These are phyloP conservation scores for Patagioenas fasciata DNA, from an alignment of 2,113 vertebrate species.

Conservation along the genomic window DNA sequence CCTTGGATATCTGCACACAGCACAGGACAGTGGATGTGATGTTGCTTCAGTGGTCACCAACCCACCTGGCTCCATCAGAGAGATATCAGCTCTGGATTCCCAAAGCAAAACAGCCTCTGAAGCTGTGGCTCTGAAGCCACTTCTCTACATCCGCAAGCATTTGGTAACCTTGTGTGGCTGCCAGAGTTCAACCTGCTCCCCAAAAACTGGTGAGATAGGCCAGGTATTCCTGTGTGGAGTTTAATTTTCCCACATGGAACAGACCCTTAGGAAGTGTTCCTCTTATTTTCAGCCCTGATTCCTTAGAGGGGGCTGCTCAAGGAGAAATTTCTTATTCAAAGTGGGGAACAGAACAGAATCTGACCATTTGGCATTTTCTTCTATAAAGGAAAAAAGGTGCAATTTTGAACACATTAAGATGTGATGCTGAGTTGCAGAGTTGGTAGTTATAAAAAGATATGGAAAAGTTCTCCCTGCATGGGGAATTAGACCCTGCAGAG, in stretches of 20 bases:
- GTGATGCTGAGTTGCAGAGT: neutral
- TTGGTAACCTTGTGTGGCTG: neutral
- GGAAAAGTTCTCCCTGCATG: neutral
- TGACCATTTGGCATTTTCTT: neutral
- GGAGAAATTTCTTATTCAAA: slow-evolving; percentile 9
- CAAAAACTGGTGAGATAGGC: rapidly evolving
- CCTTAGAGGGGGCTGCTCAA: neutral
- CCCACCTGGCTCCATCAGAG: neutral
- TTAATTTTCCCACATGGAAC: neutral
- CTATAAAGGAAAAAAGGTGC: neutral
- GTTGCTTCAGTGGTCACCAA: neutral
- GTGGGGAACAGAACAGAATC: neutral
- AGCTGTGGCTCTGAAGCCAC: too few species aligned
- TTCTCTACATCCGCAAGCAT: neutral
- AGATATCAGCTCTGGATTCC: neutral
- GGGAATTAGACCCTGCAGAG: neutral
- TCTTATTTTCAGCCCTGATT: neutral
- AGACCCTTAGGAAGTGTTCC: neutral
- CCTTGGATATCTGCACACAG: neutral
- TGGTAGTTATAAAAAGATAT: neutral
- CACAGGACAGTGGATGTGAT: neutral
- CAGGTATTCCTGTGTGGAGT: neutral
- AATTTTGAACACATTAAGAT: neutral
- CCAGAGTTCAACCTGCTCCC: neutral
- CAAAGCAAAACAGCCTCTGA: neutral